phyloP scores from a whole-genome alignment of 1,140 invertebrate species.

The Drosophila sproati region DNA sequence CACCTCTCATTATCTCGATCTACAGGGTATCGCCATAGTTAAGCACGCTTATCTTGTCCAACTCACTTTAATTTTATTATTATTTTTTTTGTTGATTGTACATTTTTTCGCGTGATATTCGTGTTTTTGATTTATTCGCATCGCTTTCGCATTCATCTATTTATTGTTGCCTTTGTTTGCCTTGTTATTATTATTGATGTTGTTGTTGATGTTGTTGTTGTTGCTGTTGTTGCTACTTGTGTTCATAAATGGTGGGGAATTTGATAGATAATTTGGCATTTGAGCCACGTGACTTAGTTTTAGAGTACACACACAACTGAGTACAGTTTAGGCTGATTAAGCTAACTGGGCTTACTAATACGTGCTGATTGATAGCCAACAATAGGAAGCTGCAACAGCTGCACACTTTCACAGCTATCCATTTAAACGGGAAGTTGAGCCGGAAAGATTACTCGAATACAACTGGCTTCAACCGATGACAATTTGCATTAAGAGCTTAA shows the following conservation, averaged over 20 bases:
- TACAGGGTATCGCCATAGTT: background rate
- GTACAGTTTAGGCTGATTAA: background rate
- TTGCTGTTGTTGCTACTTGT: conserved; percentile 8
- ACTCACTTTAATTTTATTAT: background rate
- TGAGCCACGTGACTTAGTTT: conserved; percentile 13
- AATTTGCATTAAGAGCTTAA: background rate
- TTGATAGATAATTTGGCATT: conserved; percentile 11
- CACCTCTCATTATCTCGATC: no score
- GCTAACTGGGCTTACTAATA: conserved; percentile 1
- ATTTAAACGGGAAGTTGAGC: background rate
- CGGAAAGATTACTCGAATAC: background rate
- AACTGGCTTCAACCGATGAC: no score
- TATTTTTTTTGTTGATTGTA: background rate
- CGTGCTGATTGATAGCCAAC: background rate
- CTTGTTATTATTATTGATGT: background rate
- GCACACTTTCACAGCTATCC: background rate
- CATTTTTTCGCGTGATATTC: conserved; percentile 4
- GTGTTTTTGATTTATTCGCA: conserved; percentile 30
- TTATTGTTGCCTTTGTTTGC: background rate
- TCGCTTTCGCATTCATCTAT: conserved; percentile 19
- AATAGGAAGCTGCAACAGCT: conserved; percentile 8
- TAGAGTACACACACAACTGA: background rate
- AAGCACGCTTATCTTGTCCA: background rate
- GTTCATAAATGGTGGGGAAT: conserved; percentile 9
- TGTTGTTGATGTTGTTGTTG: background rate